Base-by-base conservation (phyloP, 2,888 invertebrate species). In the Polydrusus tereticollis region DNA sequence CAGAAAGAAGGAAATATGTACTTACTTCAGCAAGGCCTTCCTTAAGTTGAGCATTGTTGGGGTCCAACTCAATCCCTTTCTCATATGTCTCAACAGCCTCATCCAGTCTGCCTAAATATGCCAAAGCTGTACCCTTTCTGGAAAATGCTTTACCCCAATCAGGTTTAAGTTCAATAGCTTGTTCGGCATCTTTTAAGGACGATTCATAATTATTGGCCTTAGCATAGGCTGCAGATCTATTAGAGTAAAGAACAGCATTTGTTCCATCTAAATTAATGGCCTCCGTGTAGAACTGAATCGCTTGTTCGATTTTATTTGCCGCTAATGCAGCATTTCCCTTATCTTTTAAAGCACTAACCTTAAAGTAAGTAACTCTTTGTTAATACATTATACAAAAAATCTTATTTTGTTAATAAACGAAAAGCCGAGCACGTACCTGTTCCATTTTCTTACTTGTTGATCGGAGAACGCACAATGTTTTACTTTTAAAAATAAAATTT, bases 121-220 rank as follows among this genome's bases (percentile, higher is more conserved):
- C 91, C 52, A 96, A 86, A 0, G 96, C 96, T 76, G 94, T 92
- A 0, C 95, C 97, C 86, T 96, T 95, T 70, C 97, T 89, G 0
- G 96, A 96, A 84, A 96, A 96, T 0, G 93, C 94, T 83, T 96
- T 97, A 1, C 90, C 89, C 97, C 97, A 97, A 69, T 91, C 90
- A 7, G 95, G 91, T 83, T 96, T 95, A 14, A 96, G 79, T 57
- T 89, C 85, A 7, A 97, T 88, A 0, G 95, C 95, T 82, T 92
- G 91, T 74, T 96, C 92, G 0, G 96, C 97, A 88, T 97, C 97
- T 76, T 90, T 88, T 26, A 97, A 85, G 0, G 97, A 95, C 73
- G 91, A 88, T 1, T 86, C 83, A 81, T 92, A 96, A 75, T 93
- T 90, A 21, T 89, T 91, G 52, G 91, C 89, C 86, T 96, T 96